Evolutionary conservation across 2,113 vertebrate genomes (phyloP).

Genomic region (Circaetus gallicus): DNA sequence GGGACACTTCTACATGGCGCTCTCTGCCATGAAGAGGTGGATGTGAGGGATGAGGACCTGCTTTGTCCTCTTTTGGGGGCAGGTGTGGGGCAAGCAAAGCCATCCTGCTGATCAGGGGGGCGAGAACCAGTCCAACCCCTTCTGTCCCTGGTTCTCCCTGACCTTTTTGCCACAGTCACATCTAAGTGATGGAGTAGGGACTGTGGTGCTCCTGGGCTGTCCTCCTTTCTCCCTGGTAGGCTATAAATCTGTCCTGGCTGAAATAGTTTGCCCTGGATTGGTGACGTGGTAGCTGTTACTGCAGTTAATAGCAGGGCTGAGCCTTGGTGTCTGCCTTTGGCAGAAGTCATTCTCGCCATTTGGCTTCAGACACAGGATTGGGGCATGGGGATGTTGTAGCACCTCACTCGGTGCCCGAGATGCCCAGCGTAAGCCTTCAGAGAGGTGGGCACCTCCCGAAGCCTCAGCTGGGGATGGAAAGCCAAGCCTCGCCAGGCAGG

Average conservation of each 20-base stretch:
- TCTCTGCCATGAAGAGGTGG: background rate
- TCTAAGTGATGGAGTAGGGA: background rate
- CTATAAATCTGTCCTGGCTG: background rate
- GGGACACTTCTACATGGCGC: background rate
- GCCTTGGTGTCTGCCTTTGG: background rate
- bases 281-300: background rate
- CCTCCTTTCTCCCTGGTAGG: background rate
- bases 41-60: background rate
- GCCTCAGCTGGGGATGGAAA: background rate
- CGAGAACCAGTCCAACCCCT: background rate
- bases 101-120: rapidly evolving
- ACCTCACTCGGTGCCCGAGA: background rate
- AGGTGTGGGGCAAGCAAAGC: background rate
- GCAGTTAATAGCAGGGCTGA: background rate
- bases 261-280: background rate
- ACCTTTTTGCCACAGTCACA: background rate
- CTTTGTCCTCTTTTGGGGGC: background rate
- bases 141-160: background rate
- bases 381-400: background rate
- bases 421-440: background rate
- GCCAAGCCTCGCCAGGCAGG: background rate
- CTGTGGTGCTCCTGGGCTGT: background rate
- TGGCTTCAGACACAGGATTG: background rate
- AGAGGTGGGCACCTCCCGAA: background rate
- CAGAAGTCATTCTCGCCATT: background rate